These are phyloP conservation scores for Leptinotarsa defecta DNA, from an alignment of 1,140 invertebrate genomes.

Conservation along the genomic window DNA sequence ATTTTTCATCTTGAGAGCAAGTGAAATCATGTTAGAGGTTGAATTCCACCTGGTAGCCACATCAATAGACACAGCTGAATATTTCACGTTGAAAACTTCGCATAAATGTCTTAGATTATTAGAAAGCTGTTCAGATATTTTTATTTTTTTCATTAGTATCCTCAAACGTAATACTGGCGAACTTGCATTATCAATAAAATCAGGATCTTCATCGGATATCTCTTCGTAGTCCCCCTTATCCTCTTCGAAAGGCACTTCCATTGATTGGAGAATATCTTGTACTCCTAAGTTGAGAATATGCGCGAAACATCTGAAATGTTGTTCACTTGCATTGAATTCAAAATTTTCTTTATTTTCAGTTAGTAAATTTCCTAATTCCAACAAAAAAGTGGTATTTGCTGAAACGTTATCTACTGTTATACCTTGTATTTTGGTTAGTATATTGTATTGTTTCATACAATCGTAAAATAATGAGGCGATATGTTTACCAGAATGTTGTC, in stretches of 20 bases:
- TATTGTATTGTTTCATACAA: constrained; percentile 42
- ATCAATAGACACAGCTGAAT: not conserved
- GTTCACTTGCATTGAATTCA: too few species aligned
- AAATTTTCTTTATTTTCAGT: too few species aligned
- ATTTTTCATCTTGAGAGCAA: constrained; percentile 18
- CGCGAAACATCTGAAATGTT: too few species aligned
- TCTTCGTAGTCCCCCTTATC: too few species aligned
- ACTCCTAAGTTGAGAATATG: too few species aligned
- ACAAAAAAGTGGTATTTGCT: constrained; percentile 43
- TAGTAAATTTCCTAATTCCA: constrained; percentile 16
- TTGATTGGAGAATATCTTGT: too few species aligned
- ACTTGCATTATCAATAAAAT: too few species aligned
- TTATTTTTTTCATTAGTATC: not conserved
- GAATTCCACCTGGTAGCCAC: not conserved
- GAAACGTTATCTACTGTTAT: constrained; percentile 25
- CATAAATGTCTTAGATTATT: not conserved
- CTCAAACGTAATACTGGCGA: too few species aligned
- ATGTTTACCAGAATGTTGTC: constrained; percentile 49
- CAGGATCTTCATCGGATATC: too few species aligned
- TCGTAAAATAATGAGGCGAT: constrained; percentile 50
- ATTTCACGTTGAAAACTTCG: not conserved
- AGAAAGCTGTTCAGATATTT: not conserved
- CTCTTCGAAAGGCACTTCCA: too few species aligned
- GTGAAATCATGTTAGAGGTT: not conserved
- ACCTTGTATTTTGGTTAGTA: constrained; percentile 49